A percentile compares a stretch with the other conserved stretches of the same genome.
Evolutionary conservation across 2,888 invertebrate species (phyloP).

Genomic region (Panopea generosa): DNA sequence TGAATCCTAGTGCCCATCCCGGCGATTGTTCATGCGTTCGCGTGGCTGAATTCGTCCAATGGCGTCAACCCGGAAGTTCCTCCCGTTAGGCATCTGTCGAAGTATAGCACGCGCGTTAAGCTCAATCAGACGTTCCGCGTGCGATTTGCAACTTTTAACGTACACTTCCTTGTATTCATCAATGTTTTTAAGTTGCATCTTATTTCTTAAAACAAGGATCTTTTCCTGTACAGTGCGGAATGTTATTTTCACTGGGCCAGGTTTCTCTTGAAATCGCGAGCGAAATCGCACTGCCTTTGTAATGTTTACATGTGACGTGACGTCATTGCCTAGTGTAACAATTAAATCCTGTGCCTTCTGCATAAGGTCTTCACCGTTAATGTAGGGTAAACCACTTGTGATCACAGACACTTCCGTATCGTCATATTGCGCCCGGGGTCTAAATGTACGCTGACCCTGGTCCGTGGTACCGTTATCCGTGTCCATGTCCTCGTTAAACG

Average conservation of each 20-base stretch:
- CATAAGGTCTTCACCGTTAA: too few species aligned
- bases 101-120: constrained; percentile 24
- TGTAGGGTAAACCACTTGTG: too few species aligned
- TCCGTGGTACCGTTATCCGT: too few species aligned
- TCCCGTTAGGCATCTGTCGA: constrained; percentile 11
- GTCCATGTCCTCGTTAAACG: too few species aligned
- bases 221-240: too few species aligned
- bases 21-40: neutral
- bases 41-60: constrained; percentile 17
- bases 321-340: too few species aligned
- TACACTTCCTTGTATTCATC: constrained; percentile 28
- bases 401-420: too few species aligned
- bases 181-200: constrained; percentile 28
- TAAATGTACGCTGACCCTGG: too few species aligned
- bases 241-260: constrained; percentile 35
- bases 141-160: constrained; percentile 39
- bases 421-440: too few species aligned
- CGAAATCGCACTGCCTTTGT: too few species aligned
- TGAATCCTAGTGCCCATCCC: constrained; percentile 15
- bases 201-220: constrained; percentile 34
- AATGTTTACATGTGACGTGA: too few species aligned
- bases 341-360: too few species aligned
- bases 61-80: constrained; percentile 15
- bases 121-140: constrained; percentile 21
- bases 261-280: constrained; percentile 7